phyloP scores from a whole-genome alignment of 2,888 invertebrate genomes.

The Melitaea athalia region DNA sequence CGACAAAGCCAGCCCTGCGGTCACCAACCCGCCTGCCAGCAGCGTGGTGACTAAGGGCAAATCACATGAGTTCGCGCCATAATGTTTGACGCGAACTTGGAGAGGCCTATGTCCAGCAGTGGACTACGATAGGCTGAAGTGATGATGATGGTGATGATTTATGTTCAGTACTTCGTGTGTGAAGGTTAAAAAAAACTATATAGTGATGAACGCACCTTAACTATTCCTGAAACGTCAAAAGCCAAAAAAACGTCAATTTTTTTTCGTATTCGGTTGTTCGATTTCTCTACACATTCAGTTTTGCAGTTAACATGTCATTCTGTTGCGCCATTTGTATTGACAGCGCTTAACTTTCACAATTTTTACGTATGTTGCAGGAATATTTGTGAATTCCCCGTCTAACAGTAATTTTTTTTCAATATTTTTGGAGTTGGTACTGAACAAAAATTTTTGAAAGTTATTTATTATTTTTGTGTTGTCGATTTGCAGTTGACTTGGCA shows the following conservation, averaged over 20 bases:
- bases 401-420: not conserved
- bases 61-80: no score
- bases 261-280: not conserved
- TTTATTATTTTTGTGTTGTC: no score
- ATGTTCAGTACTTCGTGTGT: no score
- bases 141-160: no score
- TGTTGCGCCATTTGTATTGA: slow-evolving; percentile 4
- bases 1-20: no score
- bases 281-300: not conserved
- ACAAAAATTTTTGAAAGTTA: no score
- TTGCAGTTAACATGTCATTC: slow-evolving; percentile 3
- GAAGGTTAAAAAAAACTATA: not conserved
- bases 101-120: no score
- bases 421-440: not conserved
- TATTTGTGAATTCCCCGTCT: not conserved
- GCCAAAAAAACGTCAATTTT: not conserved
- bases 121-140: no score
- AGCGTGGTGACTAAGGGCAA: no score
- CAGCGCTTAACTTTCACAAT: not conserved
- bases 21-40: no score
- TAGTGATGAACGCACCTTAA: not conserved
- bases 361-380: not conserved
- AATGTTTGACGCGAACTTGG: no score
- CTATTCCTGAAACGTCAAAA: not conserved
- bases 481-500: no score